These are phyloP conservation scores for Paradoxurus hermaphroditus DNA, from an alignment of 2,113 vertebrate species.

Conservation along the genomic window DNA sequence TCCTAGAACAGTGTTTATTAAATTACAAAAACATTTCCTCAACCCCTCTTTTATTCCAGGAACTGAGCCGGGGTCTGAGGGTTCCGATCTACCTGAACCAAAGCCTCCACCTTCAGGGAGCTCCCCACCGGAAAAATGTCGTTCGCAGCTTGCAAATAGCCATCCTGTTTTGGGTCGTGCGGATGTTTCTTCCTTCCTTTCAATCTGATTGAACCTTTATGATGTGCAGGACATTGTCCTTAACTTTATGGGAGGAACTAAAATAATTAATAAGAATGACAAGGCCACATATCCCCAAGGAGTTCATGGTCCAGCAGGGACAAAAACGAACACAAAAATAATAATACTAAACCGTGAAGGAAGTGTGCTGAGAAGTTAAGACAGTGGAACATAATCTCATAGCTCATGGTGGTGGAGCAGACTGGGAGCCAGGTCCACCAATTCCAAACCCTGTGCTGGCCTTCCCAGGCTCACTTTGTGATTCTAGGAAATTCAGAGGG, in stretches of 20 bases:
- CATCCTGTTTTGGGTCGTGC: neutral
- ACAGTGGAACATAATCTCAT: rapidly evolving
- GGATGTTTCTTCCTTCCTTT: neutral
- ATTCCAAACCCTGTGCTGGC: neutral
- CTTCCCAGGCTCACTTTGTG: neutral
- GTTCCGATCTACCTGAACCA: neutral
- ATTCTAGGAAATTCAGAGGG: neutral
- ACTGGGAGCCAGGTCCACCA: neutral
- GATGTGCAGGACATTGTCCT: neutral
- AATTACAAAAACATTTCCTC: neutral
- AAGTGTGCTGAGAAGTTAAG: neutral
- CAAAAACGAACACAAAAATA: neutral
- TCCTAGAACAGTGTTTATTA: neutral
- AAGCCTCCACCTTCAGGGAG: neutral
- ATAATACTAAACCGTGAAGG: neutral
- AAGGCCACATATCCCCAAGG: neutral
- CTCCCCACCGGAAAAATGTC: rapidly evolving
- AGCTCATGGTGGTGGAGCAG: rapidly evolving
- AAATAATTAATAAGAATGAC: neutral
- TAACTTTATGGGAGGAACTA: neutral
- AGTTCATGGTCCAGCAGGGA: neutral
- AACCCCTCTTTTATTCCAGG: neutral
- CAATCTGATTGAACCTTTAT: neutral
- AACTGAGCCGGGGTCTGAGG: neutral
- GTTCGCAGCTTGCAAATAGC: neutral